These are phyloP conservation scores for Echiichthys vipera DNA, from an alignment of 2,797 vertebrate genomes.

Conservation along the genomic window DNA sequence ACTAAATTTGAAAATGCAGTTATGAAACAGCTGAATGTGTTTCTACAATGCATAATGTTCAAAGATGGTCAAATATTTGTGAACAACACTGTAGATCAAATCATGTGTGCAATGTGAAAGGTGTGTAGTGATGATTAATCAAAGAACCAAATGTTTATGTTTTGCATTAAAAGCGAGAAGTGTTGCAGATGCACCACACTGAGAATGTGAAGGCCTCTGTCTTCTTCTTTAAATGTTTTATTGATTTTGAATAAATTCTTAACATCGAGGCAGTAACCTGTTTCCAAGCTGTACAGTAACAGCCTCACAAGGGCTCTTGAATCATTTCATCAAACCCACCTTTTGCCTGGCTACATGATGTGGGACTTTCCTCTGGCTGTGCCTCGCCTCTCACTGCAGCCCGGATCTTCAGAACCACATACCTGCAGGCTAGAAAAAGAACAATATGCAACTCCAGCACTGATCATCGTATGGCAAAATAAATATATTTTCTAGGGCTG, in stretches of 20 bases:
- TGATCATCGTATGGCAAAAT: not conserved
- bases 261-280: not conserved
- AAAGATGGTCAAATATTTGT: no score
- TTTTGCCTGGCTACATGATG: constrained; percentile 31
- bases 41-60: no score
- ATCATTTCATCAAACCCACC: constrained; percentile 30
- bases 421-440: constrained; percentile 53
- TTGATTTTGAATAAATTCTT: not conserved
- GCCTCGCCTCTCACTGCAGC: constrained; percentile 28
- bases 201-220: not conserved
- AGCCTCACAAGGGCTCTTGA: not conserved
- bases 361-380: constrained; percentile 19
- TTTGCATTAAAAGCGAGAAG: no score
- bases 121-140: no score
- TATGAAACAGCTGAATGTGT: no score
- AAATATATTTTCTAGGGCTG: not conserved
- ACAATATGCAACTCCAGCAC: not conserved
- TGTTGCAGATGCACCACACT: no score
- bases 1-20: no score
- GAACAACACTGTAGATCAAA: no score
- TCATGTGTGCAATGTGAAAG: no score
- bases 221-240: not conserved
- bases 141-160: no score
- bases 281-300: not conserved
- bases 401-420: constrained; percentile 53